phyloP scores from a whole-genome alignment of 2,797 vertebrate species.

The Macroramphosus scolopax region DNA sequence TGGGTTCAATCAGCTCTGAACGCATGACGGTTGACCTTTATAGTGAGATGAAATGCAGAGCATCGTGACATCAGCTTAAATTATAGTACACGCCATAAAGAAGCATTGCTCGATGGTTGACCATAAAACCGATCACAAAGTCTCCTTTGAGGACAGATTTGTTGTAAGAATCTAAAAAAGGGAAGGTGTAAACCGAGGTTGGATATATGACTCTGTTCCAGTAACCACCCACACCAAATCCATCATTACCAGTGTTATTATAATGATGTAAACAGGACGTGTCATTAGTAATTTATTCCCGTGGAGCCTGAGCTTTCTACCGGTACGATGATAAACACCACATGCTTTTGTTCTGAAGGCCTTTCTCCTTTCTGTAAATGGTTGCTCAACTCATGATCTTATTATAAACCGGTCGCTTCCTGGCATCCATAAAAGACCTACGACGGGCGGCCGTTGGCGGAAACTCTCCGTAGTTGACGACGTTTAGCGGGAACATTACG shows the following conservation, averaged over 20 bases:
- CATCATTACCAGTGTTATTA: slow-evolving; percentile 38
- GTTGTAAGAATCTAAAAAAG: not conserved
- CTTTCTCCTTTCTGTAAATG: slow-evolving; percentile 25
- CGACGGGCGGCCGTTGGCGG: too few relatives aligned
- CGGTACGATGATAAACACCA: slow-evolving; percentile 53
- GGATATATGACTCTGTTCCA: slow-evolving; percentile 8
- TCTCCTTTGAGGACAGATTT: not conserved
- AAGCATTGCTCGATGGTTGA: too few relatives aligned
- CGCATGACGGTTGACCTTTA: slow-evolving; percentile 23
- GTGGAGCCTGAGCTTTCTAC: slow-evolving; percentile 53
- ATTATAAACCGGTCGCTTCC: slow-evolving; percentile 40
- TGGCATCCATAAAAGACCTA: too few relatives aligned
- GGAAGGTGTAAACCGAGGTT: slow-evolving; percentile 16
- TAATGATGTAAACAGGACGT: slow-evolving; percentile 63
- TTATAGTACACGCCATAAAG: too few relatives aligned
- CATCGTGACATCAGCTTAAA: too few relatives aligned
- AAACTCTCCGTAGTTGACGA: too few relatives aligned
- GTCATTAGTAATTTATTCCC: slow-evolving; percentile 47
- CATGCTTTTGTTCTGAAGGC: slow-evolving; percentile 43
- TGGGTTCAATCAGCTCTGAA: slow-evolving; percentile 51
- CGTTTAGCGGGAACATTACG: slow-evolving; percentile 21
- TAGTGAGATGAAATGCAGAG: slow-evolving; percentile 20
- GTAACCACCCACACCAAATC: slow-evolving; percentile 41
- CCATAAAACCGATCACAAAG: slow-evolving; percentile 1
- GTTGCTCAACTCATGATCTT: slow-evolving; percentile 30